Evolutionary conservation across 2,888 invertebrate species (phyloP), one percentile per base, ranked within the genome.

Genomic region (Cosmia pyralina): DNA sequence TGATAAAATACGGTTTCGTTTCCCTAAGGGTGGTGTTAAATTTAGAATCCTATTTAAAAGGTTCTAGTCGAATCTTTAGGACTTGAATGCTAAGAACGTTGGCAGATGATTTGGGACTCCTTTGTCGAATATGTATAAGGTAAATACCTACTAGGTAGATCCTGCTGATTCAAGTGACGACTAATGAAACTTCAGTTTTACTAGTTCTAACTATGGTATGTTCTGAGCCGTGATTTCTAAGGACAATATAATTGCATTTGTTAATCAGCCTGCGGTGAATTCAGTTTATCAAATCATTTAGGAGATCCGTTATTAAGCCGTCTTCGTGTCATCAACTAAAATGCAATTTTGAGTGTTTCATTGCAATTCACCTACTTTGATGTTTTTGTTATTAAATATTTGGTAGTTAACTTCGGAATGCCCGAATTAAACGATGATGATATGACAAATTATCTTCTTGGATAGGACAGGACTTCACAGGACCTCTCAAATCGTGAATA

Each of bases 161-260:
- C 19, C 5, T 28, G 41, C 19, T 67, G 0, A 34, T 44, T 44
- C 17, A 17, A 52, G n/a, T 34, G 15, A 38, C 3, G n/a, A n/a
- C 5, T 38, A 64, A 53, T 52, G n/a, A 64, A 64, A 52, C 17
- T 66, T 41, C 38, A 38, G 38, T 38, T 38, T 38, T 38, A 38
- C 4, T 11, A 34, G 41, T n/a, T 44, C 15, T 0, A 19, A 34
- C 17, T n/a, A 34, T 6, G 7, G 7, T 28, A 15, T 10, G 6
- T 7, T 38, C 13, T 22, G 19, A 41, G 22, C 19, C 57, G 44
- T 57, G 0, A 55, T 53, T 73, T 79, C 57, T 53, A 62, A 62
- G 46, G 68, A 65, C 58, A 66, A 34, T 63, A 44, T 65, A 69
- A 77, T 79, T 65, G 65, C 68, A 60, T 69, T 65, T 71, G 79